Evolutionary conservation across 2,888 invertebrate species (phyloP).

Genomic region (Drosophila atripex): DNA sequence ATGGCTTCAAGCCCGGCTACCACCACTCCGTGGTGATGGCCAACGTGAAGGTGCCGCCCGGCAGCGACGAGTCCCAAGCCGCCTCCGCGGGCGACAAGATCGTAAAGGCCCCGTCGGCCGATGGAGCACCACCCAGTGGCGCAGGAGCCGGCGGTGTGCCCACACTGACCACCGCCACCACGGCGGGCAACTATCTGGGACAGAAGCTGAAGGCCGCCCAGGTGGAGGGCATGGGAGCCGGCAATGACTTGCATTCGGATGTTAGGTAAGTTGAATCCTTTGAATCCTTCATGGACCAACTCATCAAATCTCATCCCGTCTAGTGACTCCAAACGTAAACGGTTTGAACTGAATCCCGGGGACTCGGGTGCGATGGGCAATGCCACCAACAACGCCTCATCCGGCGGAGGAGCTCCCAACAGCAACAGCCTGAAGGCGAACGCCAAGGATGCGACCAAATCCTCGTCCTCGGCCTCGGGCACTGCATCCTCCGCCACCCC

Average conservation of each 20-base stretch:
- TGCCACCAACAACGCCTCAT: conserved; percentile 45
- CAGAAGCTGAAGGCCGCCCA: conserved; percentile 82
- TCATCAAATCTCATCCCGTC: conserved; percentile 9
- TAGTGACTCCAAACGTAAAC: conserved; percentile 83
- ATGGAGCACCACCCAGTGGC: conserved; percentile 1
- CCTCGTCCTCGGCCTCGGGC: conserved; percentile 4
- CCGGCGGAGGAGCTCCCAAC: conserved; percentile 40
- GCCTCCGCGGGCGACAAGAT: conserved; percentile 54
- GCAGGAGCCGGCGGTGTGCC: conserved; percentile 39
- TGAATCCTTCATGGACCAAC: not conserved
- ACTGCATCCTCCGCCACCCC: conserved; percentile 2
- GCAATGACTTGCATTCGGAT: conserved; percentile 79
- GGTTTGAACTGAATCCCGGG: conserved; percentile 74
- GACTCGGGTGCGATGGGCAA: conserved; percentile 23
- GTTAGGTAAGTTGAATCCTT: conserved; percentile 76
- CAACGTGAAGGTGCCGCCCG: conserved; percentile 50
- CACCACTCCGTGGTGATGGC: conserved; percentile 68
- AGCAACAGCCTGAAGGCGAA: conserved; percentile 45
- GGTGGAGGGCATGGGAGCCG: conserved; percentile 80
- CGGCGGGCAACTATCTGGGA: conserved; percentile 80
- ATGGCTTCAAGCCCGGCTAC: conserved; percentile 73
- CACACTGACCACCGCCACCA: conserved; percentile 77
- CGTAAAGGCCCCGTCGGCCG: conserved; percentile 40
- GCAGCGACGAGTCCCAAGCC: conserved; percentile 31
- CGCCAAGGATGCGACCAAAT: conserved; percentile 28